phyloP scores from a whole-genome alignment of 2,888 invertebrate genomes.

The Cremastinae sp. region DNA sequence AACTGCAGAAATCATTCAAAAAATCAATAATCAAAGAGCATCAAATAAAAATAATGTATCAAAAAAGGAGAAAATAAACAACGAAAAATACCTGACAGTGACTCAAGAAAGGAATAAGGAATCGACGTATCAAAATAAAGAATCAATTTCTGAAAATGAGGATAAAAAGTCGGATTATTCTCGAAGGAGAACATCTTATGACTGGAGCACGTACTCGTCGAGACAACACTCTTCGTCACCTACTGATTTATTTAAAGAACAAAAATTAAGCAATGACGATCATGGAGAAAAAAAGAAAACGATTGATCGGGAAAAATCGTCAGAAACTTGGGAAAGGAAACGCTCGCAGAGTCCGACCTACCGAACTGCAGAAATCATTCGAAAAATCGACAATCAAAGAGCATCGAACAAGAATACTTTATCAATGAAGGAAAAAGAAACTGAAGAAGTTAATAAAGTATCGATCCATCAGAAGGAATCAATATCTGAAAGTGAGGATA shows the following conservation, averaged over 20 bases:
- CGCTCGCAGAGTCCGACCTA: slow-evolving; percentile 6
- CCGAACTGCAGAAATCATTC: not conserved
- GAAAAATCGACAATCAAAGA: not conserved
- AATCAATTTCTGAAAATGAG: slow-evolving; percentile 32
- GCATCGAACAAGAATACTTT: not conserved
- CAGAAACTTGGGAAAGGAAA: not conserved
- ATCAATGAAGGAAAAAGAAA: not conserved
- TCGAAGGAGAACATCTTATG: slow-evolving; percentile 32
- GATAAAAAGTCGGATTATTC: slow-evolving; percentile 40
- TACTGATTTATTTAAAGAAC: not conserved
- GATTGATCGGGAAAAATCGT: not conserved
- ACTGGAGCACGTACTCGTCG: slow-evolving; percentile 33
- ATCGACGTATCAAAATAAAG: slow-evolving; percentile 19
- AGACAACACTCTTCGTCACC: slow-evolving; percentile 16
- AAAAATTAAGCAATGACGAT: no score
- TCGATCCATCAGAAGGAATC: slow-evolving; percentile 36
- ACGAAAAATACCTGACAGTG: no score
- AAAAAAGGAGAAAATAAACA: not conserved
- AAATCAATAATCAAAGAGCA: not conserved
- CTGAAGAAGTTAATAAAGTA: slow-evolving; percentile 27
- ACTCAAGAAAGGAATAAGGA: slow-evolving; percentile 28
- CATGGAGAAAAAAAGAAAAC: slow-evolving; percentile 5
- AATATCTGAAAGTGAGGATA: slow-evolving; percentile 17
- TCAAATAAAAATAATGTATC: not conserved
- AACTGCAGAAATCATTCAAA: not conserved